A percentile compares a stretch with the other conserved stretches of the same genome.
Conservation (phyloP, 1,140 invertebrate genomes). For the Holotrichia oblita region DNA sequence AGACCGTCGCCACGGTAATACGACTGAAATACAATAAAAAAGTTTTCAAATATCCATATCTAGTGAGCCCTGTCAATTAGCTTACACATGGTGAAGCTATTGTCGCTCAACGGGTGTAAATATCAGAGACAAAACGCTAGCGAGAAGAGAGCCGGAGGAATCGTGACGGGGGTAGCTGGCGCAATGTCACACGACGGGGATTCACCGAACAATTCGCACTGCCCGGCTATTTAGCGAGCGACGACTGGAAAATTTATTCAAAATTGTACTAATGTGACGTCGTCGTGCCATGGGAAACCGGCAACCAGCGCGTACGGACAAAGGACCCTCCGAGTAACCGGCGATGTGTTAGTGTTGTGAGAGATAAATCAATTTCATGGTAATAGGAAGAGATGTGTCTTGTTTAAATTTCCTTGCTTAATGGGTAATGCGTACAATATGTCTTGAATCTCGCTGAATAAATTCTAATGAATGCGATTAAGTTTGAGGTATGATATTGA, state of each 20-base stretch:
- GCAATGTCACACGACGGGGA: constrained; percentile 12
- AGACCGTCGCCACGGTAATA: background rate
- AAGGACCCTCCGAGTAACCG: background rate
- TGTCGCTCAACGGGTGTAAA: constrained; percentile 31
- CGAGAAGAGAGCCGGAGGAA: background rate
- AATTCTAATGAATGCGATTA: background rate
- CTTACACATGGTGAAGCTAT: constrained; percentile 3
- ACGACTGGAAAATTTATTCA: constrained; percentile 48
- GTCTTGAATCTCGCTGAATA: background rate
- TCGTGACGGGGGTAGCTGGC: background rate
- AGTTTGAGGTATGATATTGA: too few species aligned
- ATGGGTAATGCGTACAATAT: background rate
- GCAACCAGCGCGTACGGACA: background rate
- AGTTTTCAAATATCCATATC: constrained; percentile 37
- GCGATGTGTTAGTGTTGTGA: constrained; percentile 18
- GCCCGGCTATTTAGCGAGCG: constrained; percentile 46
- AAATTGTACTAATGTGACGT: constrained; percentile 31
- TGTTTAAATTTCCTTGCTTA: constrained; percentile 30
- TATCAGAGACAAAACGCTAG: constrained; percentile 5
- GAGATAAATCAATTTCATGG: constrained; percentile 36
- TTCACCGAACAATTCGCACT: constrained; percentile 39
- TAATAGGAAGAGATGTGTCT: constrained; percentile 28
- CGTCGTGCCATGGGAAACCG: constrained; percentile 39
- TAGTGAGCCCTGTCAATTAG: constrained; percentile 29
- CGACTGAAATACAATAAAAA: constrained; percentile 16